Evolutionary conservation across 1,140 invertebrate species (phyloP).

Genomic region (Pemphigus obesinymphae): DNA sequence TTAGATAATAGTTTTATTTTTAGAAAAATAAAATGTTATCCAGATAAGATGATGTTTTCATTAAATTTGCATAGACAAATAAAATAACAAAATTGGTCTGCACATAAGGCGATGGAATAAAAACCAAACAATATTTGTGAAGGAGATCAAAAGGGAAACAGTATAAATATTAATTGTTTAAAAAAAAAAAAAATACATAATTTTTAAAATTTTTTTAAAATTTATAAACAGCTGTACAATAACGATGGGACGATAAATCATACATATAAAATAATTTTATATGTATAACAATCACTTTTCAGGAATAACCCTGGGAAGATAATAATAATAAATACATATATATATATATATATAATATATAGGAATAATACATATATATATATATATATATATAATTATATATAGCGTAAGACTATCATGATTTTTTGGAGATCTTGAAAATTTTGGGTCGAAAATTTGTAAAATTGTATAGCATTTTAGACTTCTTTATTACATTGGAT

Average conservation of each 20-base stretch:
- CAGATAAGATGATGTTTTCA: too few relatives aligned
- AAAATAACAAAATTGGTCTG: constrained; percentile 10
- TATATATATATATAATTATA: not conserved
- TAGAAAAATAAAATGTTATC: too few relatives aligned
- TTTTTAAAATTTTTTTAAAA: constrained; percentile 37
- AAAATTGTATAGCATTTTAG: not conserved
- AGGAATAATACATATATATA: too few relatives aligned
- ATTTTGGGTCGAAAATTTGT: constrained; percentile 11
- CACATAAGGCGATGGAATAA: not conserved
- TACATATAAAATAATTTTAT: constrained; percentile 34
- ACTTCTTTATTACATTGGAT: too few relatives aligned
- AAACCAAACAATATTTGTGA: constrained; percentile 38
- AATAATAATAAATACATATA: not conserved
- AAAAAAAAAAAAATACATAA: constrained; percentile 38
- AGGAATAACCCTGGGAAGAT: constrained; percentile 17
- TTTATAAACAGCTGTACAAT: constrained; percentile 40
- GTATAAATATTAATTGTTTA: constrained; percentile 40
- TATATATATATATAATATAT: not conserved
- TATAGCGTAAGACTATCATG: constrained; percentile 26
- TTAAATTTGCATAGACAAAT: constrained; percentile 13
- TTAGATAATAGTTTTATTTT: not conserved
- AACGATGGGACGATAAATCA: constrained; percentile 21
- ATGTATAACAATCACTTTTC: not conserved
- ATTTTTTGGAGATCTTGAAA: constrained; percentile 16
- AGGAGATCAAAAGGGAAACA: constrained; percentile 40